Base-by-base conservation (phyloP, 2,113 vertebrate species). In the Clupea harengus region DNA sequence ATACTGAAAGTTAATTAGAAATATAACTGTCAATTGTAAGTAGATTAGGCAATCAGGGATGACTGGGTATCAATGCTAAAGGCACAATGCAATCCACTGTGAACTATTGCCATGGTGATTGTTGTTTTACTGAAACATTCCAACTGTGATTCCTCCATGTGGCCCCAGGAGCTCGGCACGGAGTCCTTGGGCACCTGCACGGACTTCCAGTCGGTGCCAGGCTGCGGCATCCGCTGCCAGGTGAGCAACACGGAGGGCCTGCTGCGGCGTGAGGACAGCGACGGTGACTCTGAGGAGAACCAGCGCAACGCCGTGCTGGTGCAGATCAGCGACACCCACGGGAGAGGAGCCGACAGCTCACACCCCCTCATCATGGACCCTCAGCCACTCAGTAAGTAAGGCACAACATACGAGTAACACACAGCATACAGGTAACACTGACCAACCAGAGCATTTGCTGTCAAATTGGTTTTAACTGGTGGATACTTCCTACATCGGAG, bases 201-300 rank as follows among this genome's bases (percentile, higher is more conserved):
- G 13, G 97, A 99, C 94, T 99, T 99, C 85, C 97, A 98, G 89
- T 95, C 98, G 0, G 97, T 99, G 83, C 97, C 98, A 0, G 98
- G 98, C 85, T 99, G 98, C 25, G 98, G 98, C 47, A 95, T 99
- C 88, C 95, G 95, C 82, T 99, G 98, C 92, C 97, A 95, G 94
- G 97, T 99, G 90, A 96, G 94, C 93, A 98, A 97, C 91, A 96
- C 96, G 0, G 97, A 98, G 92, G 90, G 86, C 5, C 90, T 99
- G 25, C 92, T 97, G 22, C 93, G 87, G 88, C 94, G 91, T 81
- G 94, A 87, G 9, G 95, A 96, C 86, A 95, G 94, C 50, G 95
- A 95, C 86, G 91, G 94, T 47, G 95, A 95, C 86, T 91, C 95
- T 1, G 96, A 97, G 83, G 96, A 96, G 92, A 97, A 97, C 88